Evolutionary conservation across 1,140 invertebrate species (phyloP), one percentile per base, ranked within the genome.

Genomic region (Drosophila oshimai): DNA sequence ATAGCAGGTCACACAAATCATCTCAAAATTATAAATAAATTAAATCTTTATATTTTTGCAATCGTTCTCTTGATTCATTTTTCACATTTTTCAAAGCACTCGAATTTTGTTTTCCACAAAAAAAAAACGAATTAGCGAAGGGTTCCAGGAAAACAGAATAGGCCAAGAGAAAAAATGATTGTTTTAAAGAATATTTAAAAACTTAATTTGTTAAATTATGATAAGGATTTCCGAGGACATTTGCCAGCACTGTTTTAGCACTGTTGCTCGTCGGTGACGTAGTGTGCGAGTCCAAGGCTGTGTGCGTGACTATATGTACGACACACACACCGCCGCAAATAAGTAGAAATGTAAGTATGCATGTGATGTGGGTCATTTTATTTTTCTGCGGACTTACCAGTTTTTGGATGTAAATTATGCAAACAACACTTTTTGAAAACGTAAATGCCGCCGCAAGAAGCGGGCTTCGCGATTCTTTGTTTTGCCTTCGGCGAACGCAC

Each of bases 311-410:
- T 47, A 58, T 34, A 60, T 61, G 46, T 28, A 33, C 22, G 7
- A 41, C 41, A 26, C 29, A n/a, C 34, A 47, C 6, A 57, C 33
- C 22, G n/a, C n/a, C 34, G 12, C 33, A 36, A 15, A 22, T 37
- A 55, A 31, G 24, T 53, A 28, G 20, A 49, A 41, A 77, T 39
- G 33, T 54, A 47, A 29, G 51, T 68, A 42, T 49, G 36, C 24
- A 70, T 57, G 67, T 65, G 31, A 70, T 57, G 67, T 65, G 68
- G 68, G 68, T 70, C 68, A 71, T 33, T 72, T 72, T 72, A 72
- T 68, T 75, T 69, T 72, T 62, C 46, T 57, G 45, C 51, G 12
- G 12, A 50, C 62, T 70, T 47, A 55, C 37, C 57, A 47, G 42
- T 67, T 68, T 34, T 62, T 20, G 9, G 39, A 9, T 33, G 24